Conservation (phyloP, 2,888 invertebrate species). For the Eremobia ochroleuca region DNA sequence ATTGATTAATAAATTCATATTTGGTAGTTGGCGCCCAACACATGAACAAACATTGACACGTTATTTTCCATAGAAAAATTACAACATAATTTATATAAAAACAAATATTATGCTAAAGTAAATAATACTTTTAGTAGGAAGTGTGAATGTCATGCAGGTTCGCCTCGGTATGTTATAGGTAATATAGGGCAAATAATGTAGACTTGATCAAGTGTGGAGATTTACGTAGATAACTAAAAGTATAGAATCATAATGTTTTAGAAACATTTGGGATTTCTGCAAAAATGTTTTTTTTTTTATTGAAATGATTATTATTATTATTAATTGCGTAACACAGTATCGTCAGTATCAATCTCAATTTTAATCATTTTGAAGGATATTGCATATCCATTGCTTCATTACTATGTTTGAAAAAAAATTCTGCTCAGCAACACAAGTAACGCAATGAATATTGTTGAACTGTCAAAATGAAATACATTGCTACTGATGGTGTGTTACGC, state of each 20-base stretch:
- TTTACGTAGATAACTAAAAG: not conserved
- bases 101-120: slow-evolving; percentile 8
- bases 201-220: slow-evolving; percentile 26
- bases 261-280: no score
- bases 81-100: slow-evolving; percentile 1
- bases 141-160: slow-evolving; percentile 24
- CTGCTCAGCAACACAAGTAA: no score
- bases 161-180: slow-evolving; percentile 6
- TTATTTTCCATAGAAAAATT: slow-evolving; percentile 21
- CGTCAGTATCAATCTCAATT: no score
- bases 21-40: slow-evolving; percentile 1
- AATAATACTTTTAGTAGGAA: slow-evolving; percentile 19
- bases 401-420: no score
- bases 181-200: slow-evolving; percentile 6
- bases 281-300: no score
- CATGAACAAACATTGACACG: slow-evolving; percentile 12
- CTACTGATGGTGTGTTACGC: no score
- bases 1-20: not conserved
- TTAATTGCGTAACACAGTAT: no score
- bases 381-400: no score
- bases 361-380: no score
- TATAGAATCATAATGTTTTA: not conserved
- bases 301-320: no score
- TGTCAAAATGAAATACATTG: no score
- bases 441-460: no score